A percentile compares a stretch with the other conserved stretches of the same genome.
Conservation (phyloP, 53 echinoderm and acorn worm species). For the Antedon mediterranea region DNA sequence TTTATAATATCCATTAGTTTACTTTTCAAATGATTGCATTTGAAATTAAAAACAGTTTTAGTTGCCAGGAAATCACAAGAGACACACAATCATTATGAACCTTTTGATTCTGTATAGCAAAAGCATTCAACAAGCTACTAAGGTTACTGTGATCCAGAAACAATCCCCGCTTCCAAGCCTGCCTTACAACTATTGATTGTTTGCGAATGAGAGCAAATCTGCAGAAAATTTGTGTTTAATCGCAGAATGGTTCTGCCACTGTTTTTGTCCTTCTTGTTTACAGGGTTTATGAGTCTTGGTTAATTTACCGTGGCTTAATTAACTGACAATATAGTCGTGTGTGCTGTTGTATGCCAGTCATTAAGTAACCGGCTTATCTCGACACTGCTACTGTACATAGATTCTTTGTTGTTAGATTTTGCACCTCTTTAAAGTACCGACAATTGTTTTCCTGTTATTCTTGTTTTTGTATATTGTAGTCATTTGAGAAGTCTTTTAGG, state of each 20-base stretch:
- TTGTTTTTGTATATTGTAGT: background rate
- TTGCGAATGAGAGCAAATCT: background rate
- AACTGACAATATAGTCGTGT: background rate
- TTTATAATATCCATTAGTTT: too few relatives aligned
- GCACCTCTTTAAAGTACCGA: background rate
- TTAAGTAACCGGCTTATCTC: background rate
- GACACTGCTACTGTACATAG: background rate
- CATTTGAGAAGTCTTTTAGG: background rate
- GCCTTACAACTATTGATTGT: background rate
- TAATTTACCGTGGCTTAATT: background rate
- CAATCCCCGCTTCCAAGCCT: background rate
- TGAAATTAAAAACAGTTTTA: too few relatives aligned
- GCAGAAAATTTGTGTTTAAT: background rate
- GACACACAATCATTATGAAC: too few relatives aligned
- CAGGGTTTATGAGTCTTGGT: background rate
- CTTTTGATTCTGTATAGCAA: too few relatives aligned
- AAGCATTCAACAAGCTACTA: background rate
- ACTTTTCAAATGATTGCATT: too few relatives aligned
- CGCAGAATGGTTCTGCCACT: background rate
- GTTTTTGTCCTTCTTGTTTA: background rate
- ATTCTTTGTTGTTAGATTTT: background rate
- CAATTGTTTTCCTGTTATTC: background rate
- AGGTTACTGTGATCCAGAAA: background rate
- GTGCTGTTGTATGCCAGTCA: background rate
- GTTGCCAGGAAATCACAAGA: too few relatives aligned